Evolutionary conservation across 2,888 invertebrate genomes (phyloP).

Genomic region (Lysandra bellargus): DNA sequence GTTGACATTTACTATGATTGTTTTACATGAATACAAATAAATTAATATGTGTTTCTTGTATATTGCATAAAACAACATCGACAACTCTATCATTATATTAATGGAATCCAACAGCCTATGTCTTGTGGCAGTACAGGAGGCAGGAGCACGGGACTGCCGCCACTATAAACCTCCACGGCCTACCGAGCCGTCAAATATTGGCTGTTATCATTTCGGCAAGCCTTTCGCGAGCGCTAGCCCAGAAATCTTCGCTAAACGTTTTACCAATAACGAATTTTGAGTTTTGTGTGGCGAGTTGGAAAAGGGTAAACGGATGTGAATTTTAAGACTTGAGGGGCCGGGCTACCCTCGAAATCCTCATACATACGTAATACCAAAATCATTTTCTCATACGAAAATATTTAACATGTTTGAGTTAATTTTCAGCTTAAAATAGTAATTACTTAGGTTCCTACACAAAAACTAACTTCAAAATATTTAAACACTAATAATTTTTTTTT

Average conservation of each 20-base stretch:
- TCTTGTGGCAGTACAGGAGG: conserved; percentile 50
- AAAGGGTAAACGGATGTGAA: conserved; percentile 26
- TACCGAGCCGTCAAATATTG: conserved; percentile 61
- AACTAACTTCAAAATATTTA: too few species aligned
- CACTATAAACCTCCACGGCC: conserved; percentile 47
- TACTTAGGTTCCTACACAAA: too few species aligned
- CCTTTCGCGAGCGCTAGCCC: conserved; percentile 70
- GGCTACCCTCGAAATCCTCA: too few species aligned
- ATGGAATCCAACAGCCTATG: conserved; percentile 37
- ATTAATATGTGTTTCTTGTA: too few species aligned
- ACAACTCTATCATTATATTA: not conserved
- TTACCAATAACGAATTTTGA: conserved; percentile 58
- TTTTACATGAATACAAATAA: too few species aligned
- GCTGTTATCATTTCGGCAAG: conserved; percentile 72
- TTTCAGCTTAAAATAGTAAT: too few species aligned
- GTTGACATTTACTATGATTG: too few species aligned
- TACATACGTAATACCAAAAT: too few species aligned
- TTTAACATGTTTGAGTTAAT: too few species aligned
- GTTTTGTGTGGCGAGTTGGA: conserved; percentile 42
- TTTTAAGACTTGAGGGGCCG: not conserved
- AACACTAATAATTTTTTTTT: too few species aligned
- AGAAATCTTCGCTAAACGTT: conserved; percentile 71
- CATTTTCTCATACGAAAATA: too few species aligned
- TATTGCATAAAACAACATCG: too few species aligned
- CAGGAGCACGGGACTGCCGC: conserved; percentile 53